phyloP scores from a whole-genome alignment of 2,797 vertebrate genomes.

The Lemur catta region DNA sequence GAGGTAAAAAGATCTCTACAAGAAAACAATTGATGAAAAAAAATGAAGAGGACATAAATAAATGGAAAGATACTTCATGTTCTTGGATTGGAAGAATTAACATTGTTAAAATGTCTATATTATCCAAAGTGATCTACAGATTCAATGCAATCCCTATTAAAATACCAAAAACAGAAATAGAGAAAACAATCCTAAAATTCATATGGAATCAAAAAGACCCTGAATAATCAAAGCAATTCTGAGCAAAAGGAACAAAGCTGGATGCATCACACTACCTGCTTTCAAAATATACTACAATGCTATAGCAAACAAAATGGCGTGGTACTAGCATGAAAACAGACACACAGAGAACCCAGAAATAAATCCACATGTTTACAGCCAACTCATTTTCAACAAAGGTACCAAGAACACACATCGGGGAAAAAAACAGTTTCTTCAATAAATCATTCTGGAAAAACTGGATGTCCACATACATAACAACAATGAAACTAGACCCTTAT shows the following conservation, averaged over 20 bases:
- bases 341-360: background rate
- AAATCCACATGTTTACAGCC: background rate
- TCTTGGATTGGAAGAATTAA: background rate
- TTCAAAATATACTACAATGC: background rate
- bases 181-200: background rate
- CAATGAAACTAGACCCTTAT: background rate
- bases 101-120: background rate
- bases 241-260: background rate
- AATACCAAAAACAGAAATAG: background rate
- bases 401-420: background rate
- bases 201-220: background rate
- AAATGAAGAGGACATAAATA: background rate
- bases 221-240: background rate
- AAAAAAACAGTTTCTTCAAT: background rate
- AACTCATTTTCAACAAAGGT: background rate
- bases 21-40: background rate
- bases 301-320: background rate
- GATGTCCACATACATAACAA: background rate
- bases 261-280: background rate
- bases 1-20: background rate
- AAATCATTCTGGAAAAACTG: background rate
- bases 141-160: background rate
- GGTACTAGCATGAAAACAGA: background rate
- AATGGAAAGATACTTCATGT: background rate
- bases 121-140: background rate